Percentiles rank a stretch among this genome's conserved stretches.
Conservation (phyloP, 2,797 vertebrate species). For the Capromys pilorides region DNA sequence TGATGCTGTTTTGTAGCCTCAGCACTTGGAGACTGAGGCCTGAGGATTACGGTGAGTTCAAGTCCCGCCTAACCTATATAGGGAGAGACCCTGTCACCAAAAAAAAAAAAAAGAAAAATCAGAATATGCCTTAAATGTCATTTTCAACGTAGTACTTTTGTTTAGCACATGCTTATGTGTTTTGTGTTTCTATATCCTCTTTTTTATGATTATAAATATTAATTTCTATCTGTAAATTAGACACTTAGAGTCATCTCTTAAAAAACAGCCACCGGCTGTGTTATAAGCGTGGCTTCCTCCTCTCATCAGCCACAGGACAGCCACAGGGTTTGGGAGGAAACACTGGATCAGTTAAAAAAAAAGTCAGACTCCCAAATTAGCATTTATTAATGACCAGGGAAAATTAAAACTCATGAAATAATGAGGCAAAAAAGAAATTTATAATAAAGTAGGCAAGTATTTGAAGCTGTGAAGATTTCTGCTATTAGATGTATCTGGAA, state of each 20-base stretch:
- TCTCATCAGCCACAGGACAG: neutral
- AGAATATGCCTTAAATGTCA: neutral
- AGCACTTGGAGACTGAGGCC: neutral
- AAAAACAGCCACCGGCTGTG: neutral
- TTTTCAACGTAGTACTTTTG: neutral
- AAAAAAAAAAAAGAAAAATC: neutral
- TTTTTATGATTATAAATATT: neutral
- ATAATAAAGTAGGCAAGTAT: neutral
- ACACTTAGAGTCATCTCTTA: neutral
- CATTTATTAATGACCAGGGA: slow-evolving; percentile 16
- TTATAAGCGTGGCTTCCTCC: neutral
- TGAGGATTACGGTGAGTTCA: neutral
- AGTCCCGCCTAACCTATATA: neutral
- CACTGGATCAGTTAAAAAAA: slow-evolving; percentile 35
- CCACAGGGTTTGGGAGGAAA: slow-evolving; percentile 23
- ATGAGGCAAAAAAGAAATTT: slow-evolving; percentile 10
- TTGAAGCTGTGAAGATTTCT: neutral
- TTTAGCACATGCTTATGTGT: neutral
- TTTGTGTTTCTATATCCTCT: neutral
- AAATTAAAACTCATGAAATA: slow-evolving; percentile 48
- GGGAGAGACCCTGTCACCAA: neutral
- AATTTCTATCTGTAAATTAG: neutral
- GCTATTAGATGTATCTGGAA: neutral
- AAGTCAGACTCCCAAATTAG: neutral
- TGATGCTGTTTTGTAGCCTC: neutral